Base-by-base conservation (phyloP, 2,888 invertebrate genomes). In the Tenthredo mesomela region DNA sequence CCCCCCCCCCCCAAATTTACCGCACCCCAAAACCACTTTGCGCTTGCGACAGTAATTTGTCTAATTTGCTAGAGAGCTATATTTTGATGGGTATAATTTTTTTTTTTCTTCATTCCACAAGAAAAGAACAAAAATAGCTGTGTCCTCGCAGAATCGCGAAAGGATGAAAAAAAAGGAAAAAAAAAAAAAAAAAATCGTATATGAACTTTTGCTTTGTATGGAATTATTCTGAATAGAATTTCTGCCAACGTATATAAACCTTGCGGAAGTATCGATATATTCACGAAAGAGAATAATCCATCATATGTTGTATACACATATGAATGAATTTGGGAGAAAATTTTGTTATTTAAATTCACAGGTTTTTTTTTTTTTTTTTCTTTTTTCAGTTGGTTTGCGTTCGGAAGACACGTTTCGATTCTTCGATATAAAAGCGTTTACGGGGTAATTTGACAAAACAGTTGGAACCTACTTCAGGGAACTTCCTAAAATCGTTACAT, bases 401-500 rank as follows among this genome's bases (percentile, higher is more conserved):
- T n/a, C n/a, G 61, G 10, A 25, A 61, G 3, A 29, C 61, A 67
- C 29, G 67, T 6, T 18, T 15, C 18, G 15, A 67, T 67, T 67
- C 3, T 18, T 67, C 33, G 67, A 33, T 33, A 67, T 67, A 67
- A 67, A 33, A 15, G 18, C 33, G 33, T 18, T 67, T 67, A 33
- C 67, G 33, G 33, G 33, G 18, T 33, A 33, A 67, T 67, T 73
- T 43, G 2, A 21, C 18, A 43, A 40, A 73, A 43, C 73, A 73
- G 61, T 73, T 43, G 40, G 9, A 43, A 21, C 21, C 18, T 43
- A 73, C n/a, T 73, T 21, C 43, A 21, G 73, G 40, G 25, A 73
- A 43, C 43, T 9, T 43, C 29, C 73, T 73, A 73, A 40, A n/a
- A 73, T 73, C 43, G 2, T 73, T 73, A 73, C 73, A 73, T 73